Base-by-base conservation (phyloP, 1,140 invertebrate species). In the Melitaea cinxia region DNA sequence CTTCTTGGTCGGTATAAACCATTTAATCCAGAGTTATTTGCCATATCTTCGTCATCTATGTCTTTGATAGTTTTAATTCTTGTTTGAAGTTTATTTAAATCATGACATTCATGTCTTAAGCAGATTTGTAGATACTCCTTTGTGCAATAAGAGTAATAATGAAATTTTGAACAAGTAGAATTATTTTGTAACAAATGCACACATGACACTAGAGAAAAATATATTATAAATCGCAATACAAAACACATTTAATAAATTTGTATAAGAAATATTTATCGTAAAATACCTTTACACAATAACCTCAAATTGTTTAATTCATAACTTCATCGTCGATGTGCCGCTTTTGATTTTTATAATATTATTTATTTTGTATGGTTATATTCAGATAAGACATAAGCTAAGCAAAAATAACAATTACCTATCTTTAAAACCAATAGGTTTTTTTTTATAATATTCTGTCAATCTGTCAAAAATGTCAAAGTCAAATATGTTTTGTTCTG, bases 1-100 rank as follows among this genome's bases (percentile, higher is more conserved):
- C 94, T 94, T 72, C 94, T 90, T 42, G 94, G 94, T 63, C 85
- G 68, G 70, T 89, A 89, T 15, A 89, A 80, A 65, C 83, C 79
- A 76, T 88, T 86, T 39, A 77, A 73, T 68, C 77, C 74, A 47
- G 77, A 77, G 50, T 59, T 69, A 70, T 63, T 83, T 55, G 83
- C 70, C 85, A 88, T 88, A 15, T 78, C 70, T 68, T 77, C 67
- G 68, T 67, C 47, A 54, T 57, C 50, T 35, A 66, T 33, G 14
- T 53, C 26, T 15, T 30, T 61, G n/a, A 21, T 24, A 37, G 28
- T 6, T 23, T 1, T 14, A 19, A 30, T 30, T 61, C 35, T 35
- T 49, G 15, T 33, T 21, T 45, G 57, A 26, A 50, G 70, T 64
- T 68, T 30, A 62, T 75, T 75, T 65, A 77, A 54, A 63, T 75